Base-by-base conservation (phyloP, 1,140 invertebrate species). In the Hylaeus anthracinus region DNA sequence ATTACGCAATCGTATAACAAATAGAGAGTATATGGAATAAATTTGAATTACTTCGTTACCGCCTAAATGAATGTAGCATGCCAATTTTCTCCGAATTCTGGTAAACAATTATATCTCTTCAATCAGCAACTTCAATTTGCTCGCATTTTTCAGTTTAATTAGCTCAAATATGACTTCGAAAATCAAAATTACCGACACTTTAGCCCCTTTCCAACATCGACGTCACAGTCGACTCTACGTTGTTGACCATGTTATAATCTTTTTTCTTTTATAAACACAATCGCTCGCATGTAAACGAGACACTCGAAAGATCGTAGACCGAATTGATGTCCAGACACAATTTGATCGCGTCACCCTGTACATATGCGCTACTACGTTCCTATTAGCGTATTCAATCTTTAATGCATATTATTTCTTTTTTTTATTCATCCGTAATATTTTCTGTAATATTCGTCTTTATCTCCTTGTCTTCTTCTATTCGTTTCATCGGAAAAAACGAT, bases 221-320 rank as follows among this genome's bases (percentile, higher is more conserved):
- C 4, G 37, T 43, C n/a, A 9, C 10, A 2, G 51, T 43, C 10
- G 56, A 69, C 12, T 55, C 8, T 45, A 53, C 39, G 3, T 65
- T 81, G 39, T 45, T 14, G n/a, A 58, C 45, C 9, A 26, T 26
- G 26, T 26, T 26, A 26, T 26, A 26, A 26, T 45, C 71, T n/a
- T 14, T 58, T 37, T 39, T 58, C n/a, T 1, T 12, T 15, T 5
- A 4, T 15, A 9, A 79, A 72, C 9, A n/a, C 15, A 41, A 60
- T 69, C 51, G 26, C 41, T 55, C 66, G 41, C 8, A 14, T 37
- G 51, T 63, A 56, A 60, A 58, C 45, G 56, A 72, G 78, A 87
- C 86, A 79, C 86, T 87, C 86, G 85, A 86, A 86, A 87, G 63
- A 87, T 84, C 82, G 65, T 45, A 73, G 64, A 71, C 61, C 76